phyloP scores from a whole-genome alignment of 2,888 invertebrate genomes.

The Drosophila mayaguana region DNA sequence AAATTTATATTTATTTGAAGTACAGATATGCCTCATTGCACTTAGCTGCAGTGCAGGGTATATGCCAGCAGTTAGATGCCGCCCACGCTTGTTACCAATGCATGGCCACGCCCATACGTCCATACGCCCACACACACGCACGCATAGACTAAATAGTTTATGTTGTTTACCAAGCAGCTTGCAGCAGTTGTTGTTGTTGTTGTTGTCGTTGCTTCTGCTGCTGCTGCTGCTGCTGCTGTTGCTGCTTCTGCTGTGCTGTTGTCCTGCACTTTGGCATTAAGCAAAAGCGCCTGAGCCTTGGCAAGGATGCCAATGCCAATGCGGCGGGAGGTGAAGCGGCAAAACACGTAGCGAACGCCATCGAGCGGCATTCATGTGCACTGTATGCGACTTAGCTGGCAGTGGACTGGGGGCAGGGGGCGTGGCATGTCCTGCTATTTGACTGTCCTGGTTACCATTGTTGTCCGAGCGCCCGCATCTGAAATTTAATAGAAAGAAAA shows the following conservation, averaged over 20 bases:
- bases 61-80: slow-evolving; percentile 24
- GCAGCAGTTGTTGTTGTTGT: slow-evolving; percentile 27
- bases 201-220: slow-evolving; percentile 28
- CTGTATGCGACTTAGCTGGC: slow-evolving; percentile 40
- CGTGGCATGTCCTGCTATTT: slow-evolving; percentile 61
- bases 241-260: slow-evolving; percentile 13
- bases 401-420: background rate
- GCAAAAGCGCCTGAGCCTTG: slow-evolving; percentile 53
- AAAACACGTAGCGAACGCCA: slow-evolving; percentile 55
- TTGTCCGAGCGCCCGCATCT: slow-evolving; percentile 35
- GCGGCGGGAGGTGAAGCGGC: slow-evolving; percentile 20
- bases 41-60: slow-evolving; percentile 21
- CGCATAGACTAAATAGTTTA: slow-evolving; percentile 77
- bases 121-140: slow-evolving; percentile 21
- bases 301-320: slow-evolving; percentile 64
- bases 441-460: slow-evolving; percentile 68
- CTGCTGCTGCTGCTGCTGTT: slow-evolving; percentile 6
- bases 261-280: slow-evolving; percentile 68
- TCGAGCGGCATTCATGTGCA: slow-evolving; percentile 62
- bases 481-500: slow-evolving; percentile 33
- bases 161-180: slow-evolving; percentile 73
- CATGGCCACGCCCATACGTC: slow-evolving; percentile 35
- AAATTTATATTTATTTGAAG: background rate
- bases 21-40: background rate
- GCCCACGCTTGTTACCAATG: slow-evolving; percentile 45